Evolutionary conservation across 1,140 invertebrate genomes (phyloP), one percentile per base, ranked within the genome.

Genomic region (Andricus grossulariae): DNA sequence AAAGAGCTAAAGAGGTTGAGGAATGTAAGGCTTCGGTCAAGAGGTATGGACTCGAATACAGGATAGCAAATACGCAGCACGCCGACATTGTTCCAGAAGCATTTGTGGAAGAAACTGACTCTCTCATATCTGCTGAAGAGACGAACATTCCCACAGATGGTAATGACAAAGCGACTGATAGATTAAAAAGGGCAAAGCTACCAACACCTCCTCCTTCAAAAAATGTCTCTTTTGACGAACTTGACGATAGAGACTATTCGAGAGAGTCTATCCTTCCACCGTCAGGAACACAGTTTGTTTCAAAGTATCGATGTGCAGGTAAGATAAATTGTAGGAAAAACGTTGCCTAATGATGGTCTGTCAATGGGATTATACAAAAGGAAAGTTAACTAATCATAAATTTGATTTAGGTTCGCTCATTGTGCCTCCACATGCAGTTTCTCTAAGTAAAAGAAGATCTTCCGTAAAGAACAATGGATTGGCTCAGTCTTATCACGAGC

Each of bases 151-250:
- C 88, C 3, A 76, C 78, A 3, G 84, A 85, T 25, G 77, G 78
- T 5, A 82, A 85, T 71, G 25, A 76, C 82, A 66, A 45, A 32
- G 6, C 13, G 16, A 32, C 13, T 66, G 50, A 86, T 83, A 52
- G 83, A 79, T 25, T 19, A 83, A 85, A 11, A 80, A 66, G 85
- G 32, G 82, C 88, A 8, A 84, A 86, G 16, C 83, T 91, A 7
- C 89, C 90, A 16, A 92, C 91, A 2, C 89, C 90, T 16, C 88
- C 90, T 2, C 87, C 90, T 1, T 78, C 85, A 0, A 92, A 92
- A 66, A 92, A 92, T 57, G 91, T 92, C 19, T 92, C 90, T 13
- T 92, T 92, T 55, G 89, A 90, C 32, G 90, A 91, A 77, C 75
- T 87, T 77, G 19, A 85, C 88, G 75, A 88, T 89, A 66, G 87